Evolutionary conservation across 2,113 vertebrate genomes (phyloP).

Genomic region (Cygnus buccinator): DNA sequence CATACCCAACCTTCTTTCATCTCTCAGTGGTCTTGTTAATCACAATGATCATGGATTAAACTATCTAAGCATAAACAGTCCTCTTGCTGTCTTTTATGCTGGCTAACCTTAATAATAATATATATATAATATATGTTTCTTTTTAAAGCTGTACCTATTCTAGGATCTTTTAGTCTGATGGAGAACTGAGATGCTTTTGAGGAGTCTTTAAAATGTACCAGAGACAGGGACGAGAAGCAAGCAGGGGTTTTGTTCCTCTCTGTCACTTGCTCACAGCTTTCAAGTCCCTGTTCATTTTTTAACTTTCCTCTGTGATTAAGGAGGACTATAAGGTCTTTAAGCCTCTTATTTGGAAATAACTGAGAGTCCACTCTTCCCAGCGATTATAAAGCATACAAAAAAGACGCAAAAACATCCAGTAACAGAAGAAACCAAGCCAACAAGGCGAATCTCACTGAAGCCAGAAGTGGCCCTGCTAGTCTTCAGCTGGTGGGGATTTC

Average conservation of each 20-base stretch:
- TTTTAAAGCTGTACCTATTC: not conserved
- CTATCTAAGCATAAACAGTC: not conserved
- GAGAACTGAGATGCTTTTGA: not conserved
- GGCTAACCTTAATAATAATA: not conserved
- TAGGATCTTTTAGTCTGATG: not conserved
- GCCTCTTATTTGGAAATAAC: not conserved
- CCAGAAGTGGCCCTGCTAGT: not conserved
- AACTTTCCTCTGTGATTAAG: not conserved
- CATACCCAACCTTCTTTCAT: not conserved
- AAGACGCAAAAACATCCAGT: not conserved
- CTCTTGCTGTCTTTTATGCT: not conserved
- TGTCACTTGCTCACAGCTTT: not conserved
- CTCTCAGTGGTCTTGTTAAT: not conserved
- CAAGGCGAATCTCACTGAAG: fast-evolving
- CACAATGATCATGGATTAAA: not conserved
- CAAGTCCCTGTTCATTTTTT: not conserved
- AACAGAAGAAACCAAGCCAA: fast-evolving
- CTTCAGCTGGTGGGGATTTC: not conserved
- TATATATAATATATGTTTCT: not conserved
- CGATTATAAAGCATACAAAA: not conserved
- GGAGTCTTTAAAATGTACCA: not conserved
- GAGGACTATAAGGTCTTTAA: not conserved
- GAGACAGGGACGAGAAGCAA: not conserved
- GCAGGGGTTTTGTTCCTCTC: not conserved
- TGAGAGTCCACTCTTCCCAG: not conserved